Evolutionary conservation across 2,113 vertebrate species (phyloP).

Genomic region (Brienomyrus longianalis): DNA sequence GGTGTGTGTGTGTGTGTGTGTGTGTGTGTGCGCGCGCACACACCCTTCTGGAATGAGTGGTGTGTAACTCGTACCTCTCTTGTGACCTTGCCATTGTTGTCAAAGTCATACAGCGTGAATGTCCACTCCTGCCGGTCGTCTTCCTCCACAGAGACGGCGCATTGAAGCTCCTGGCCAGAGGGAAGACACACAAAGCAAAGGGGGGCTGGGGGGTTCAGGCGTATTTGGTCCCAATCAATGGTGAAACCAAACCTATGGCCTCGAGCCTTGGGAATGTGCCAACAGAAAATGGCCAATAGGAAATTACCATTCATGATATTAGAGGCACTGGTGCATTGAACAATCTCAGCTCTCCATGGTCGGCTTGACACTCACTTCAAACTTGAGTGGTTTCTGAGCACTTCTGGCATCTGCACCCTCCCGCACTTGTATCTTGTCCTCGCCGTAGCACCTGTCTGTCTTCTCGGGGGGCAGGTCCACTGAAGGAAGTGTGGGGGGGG

Average conservation of each 20-base stretch:
- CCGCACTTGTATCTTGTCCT: conserved; percentile 82
- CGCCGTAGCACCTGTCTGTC: conserved; percentile 72
- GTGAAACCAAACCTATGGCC: neutral
- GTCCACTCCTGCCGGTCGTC: conserved; percentile 98
- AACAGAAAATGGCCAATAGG: neutral
- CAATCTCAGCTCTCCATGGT: neutral
- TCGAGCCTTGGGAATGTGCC: neutral
- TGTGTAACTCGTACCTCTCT: conserved; percentile 74
- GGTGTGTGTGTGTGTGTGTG: too few relatives aligned
- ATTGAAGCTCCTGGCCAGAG: conserved; percentile 83
- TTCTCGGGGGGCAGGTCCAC: conserved; percentile 95
- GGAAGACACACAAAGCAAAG: conserved; percentile 16
- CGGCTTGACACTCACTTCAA: conserved; percentile 74
- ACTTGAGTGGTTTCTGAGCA: conserved; percentile 88
- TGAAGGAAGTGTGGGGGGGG: conserved; percentile 43
- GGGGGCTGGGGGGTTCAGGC: neutral
- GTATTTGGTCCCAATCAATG: neutral
- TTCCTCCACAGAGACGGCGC: conserved; percentile 94
- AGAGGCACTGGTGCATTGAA: neutral
- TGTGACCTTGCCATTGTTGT: conserved; percentile 98
- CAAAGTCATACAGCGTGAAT: conserved; percentile 96
- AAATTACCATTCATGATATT: neutral
- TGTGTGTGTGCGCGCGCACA: too few relatives aligned
- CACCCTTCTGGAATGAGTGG: neutral
- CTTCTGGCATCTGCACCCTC: conserved; percentile 61